Conservation (phyloP, 2,113 vertebrate species). For the Micronycteris hirsuta region DNA sequence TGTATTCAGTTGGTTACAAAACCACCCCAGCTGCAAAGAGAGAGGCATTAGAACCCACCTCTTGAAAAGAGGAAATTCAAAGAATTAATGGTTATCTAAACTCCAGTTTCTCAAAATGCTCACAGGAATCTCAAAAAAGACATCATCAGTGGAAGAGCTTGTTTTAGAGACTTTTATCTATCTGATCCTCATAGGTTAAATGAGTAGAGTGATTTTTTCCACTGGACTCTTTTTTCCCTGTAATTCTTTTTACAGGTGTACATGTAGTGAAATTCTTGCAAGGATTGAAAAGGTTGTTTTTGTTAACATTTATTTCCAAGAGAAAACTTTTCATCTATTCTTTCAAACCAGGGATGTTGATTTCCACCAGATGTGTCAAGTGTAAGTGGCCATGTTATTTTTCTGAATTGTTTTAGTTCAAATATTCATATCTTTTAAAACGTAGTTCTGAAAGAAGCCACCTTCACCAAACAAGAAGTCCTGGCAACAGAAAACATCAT, state of each 20-base stretch:
- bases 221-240: neutral
- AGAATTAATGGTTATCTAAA: neutral
- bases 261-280: neutral
- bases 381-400: neutral
- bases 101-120: neutral
- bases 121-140: neutral
- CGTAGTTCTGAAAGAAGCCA: neutral
- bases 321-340: constrained; percentile 13
- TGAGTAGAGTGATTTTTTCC: neutral
- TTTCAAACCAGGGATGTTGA: neutral
- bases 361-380: neutral
- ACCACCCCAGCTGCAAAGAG: neutral
- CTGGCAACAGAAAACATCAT: neutral
- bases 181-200: neutral
- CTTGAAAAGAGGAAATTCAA: neutral
- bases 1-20: neutral
- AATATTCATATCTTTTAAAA: neutral
- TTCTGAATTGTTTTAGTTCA: neutral
- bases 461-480: neutral
- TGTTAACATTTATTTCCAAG: neutral
- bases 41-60: neutral
- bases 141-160: neutral
- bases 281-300: neutral
- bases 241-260: neutral
- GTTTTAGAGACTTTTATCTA: neutral